Percentiles rank a stretch among this genome's conserved stretches.
phyloP scores from a whole-genome alignment of 2,113 vertebrate species.

The Strix aluco region DNA sequence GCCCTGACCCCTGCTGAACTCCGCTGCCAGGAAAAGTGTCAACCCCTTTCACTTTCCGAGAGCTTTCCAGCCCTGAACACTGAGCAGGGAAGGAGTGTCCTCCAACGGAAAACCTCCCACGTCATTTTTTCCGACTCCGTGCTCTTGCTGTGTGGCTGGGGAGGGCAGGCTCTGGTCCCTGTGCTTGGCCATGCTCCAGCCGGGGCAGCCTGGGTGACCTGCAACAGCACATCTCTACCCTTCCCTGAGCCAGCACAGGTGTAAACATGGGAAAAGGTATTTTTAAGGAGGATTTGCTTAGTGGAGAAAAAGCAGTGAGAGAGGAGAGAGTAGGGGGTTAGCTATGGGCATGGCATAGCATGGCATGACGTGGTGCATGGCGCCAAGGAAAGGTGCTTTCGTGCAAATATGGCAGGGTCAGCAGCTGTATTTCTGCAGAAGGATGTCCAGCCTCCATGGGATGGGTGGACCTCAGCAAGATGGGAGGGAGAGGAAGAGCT shows the following conservation, averaged over 20 bases:
- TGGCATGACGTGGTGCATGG: background rate
- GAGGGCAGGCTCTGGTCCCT: background rate
- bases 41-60: conserved; percentile 33
- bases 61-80: background rate
- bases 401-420: background rate
- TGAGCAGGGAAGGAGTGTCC: conserved; percentile 4
- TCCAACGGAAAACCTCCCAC: background rate
- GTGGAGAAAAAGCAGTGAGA: background rate
- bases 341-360: background rate
- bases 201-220: background rate
- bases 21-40: conserved; percentile 27
- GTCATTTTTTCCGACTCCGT: background rate
- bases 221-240: background rate
- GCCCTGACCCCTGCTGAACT: conserved; percentile 55
- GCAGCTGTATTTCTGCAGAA: background rate
- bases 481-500: background rate
- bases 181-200: background rate
- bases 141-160: rapidly evolving
- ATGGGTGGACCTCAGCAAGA: background rate
- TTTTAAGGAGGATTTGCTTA: background rate
- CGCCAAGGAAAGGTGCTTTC: background rate
- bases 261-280: background rate
- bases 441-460: rapidly evolving
- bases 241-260: background rate
- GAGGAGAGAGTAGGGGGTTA: background rate